phyloP scores from a whole-genome alignment of 2,888 invertebrate species.

The Amphimallon solstitiale region DNA sequence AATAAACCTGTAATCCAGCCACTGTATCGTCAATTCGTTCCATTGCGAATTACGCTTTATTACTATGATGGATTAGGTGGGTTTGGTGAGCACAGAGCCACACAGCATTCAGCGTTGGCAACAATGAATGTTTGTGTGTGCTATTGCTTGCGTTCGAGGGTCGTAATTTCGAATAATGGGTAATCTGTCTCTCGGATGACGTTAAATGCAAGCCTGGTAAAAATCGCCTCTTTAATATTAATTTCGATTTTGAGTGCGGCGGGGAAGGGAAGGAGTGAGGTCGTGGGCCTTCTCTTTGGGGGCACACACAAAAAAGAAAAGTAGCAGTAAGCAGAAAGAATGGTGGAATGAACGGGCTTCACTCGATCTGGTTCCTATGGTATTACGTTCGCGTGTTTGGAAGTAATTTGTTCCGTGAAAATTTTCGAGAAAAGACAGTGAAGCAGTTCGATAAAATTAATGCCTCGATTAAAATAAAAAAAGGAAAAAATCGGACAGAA shows the following conservation, averaged over 20 bases:
- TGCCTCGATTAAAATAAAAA: constrained; percentile 26
- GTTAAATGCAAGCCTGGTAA: constrained; percentile 44
- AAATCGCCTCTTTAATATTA: constrained; percentile 34
- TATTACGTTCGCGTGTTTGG: constrained; percentile 28
- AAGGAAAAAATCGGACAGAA: neutral
- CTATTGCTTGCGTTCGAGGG: constrained; percentile 37
- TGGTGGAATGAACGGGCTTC: constrained; percentile 3
- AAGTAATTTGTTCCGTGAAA: constrained; percentile 15
- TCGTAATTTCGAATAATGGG: constrained; percentile 55
- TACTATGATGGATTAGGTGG: constrained; percentile 58
- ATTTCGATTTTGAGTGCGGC: constrained; percentile 18
- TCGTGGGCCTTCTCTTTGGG: constrained; percentile 3
- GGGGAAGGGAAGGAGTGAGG: no score
- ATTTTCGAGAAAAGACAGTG: constrained; percentile 29
- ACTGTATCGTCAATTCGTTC: constrained; percentile 46
- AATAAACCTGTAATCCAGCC: constrained; percentile 43
- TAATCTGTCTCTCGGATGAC: constrained; percentile 60
- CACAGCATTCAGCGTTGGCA: constrained; percentile 49
- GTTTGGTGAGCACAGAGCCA: no score
- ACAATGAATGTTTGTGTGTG: constrained; percentile 51
- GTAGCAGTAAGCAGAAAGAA: no score
- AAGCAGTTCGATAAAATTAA: constrained; percentile 25
- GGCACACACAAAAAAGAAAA: neutral
- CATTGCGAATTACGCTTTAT: constrained; percentile 54
- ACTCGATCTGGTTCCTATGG: constrained; percentile 26